These are phyloP conservation scores for Punctoribates punctum DNA, from an alignment of 2,888 invertebrate genomes.

Conservation along the genomic window DNA sequence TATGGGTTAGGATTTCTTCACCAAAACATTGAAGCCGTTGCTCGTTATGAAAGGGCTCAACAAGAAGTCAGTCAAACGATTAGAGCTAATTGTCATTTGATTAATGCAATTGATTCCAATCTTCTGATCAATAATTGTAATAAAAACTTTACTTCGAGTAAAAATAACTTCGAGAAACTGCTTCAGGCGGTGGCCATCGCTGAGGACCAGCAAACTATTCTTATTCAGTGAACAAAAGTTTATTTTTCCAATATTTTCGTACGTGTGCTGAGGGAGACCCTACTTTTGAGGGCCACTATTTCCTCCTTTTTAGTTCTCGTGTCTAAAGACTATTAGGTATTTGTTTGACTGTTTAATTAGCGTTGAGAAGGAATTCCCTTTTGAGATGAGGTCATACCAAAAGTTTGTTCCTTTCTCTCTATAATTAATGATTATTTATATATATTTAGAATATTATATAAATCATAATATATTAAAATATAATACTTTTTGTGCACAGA, in stretches of 20 bases:
- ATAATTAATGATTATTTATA: not conserved
- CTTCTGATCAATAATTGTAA: not conserved
- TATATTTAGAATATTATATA: too few relatives aligned
- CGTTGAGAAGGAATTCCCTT: too few relatives aligned
- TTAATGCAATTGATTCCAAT: constrained; percentile 7
- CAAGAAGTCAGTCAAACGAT: constrained; percentile 20
- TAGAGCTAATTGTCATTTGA: constrained; percentile 6
- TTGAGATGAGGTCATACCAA: not conserved
- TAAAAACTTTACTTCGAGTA: constrained; percentile 11
- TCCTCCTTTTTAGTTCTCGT: too few relatives aligned
- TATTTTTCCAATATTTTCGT: not conserved
- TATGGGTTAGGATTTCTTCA: constrained; percentile 38
- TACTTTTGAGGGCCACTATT: too few relatives aligned
- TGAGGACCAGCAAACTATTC: constrained; percentile 3
- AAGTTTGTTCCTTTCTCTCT: not conserved
- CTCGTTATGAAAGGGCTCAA: constrained; percentile 34
- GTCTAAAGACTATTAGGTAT: too few relatives aligned
- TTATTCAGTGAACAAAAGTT: not conserved
- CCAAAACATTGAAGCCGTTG: constrained; percentile 39
- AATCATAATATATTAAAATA: too few relatives aligned
- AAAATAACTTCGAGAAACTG: constrained; percentile 37
- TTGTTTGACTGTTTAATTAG: too few relatives aligned
- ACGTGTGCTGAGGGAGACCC: too few relatives aligned
- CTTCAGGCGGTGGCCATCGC: constrained; percentile 40
- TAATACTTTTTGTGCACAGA: too few relatives aligned